Evolutionary conservation across 1,140 invertebrate species (phyloP).

Genomic region (Atta texana): DNA sequence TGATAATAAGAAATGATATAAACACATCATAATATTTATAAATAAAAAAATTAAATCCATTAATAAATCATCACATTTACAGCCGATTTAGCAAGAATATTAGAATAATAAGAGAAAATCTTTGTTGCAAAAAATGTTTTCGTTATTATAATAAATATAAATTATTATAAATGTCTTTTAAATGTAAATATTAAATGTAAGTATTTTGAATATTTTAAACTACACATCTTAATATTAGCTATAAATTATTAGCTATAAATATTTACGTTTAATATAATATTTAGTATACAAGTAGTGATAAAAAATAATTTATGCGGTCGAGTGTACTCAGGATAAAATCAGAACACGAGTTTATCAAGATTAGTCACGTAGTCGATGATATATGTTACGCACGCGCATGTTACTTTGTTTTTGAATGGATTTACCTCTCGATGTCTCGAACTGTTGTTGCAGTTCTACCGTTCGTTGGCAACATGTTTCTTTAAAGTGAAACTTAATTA

Average conservation of each 20-base stretch:
- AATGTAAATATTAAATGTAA: not conserved
- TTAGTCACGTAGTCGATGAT: not conserved
- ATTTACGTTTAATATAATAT: not conserved
- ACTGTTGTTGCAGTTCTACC: not conserved
- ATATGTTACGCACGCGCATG: not conserved
- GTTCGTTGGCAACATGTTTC: not conserved
- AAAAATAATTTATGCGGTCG: not conserved
- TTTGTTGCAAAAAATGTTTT: not conserved
- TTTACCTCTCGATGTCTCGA: not conserved
- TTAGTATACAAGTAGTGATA: not conserved
- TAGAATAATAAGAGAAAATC: not conserved
- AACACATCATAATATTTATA: not conserved
- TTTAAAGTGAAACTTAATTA: not conserved
- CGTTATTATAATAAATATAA: not conserved
- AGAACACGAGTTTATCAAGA: not conserved
- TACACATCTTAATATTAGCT: not conserved
- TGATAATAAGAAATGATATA: not conserved
- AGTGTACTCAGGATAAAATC: not conserved
- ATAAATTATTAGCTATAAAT: not conserved
- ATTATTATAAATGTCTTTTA: not conserved
- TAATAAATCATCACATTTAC: not conserved
- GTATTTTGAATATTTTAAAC: not conserved
- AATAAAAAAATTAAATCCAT: not conserved
- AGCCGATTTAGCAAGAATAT: not conserved
- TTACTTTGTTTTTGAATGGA: not conserved